Evolutionary conservation across 2,888 invertebrate genomes (phyloP).

Genomic region (Platycheirus albimanus): DNA sequence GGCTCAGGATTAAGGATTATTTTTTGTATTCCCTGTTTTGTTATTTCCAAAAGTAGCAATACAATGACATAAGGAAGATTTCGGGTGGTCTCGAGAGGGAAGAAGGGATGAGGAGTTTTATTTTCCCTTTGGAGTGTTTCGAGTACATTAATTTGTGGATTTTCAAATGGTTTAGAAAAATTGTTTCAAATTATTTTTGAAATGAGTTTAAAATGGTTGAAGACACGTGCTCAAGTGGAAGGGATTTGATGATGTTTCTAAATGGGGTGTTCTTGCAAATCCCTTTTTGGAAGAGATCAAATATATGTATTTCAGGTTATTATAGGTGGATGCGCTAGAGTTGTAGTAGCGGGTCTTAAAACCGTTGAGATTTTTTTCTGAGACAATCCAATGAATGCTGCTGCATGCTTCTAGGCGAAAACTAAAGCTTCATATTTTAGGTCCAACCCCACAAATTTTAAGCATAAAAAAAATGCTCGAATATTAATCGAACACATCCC

Average conservation of each 20-base stretch:
- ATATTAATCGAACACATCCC: too few relatives aligned
- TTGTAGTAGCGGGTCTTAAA: too few relatives aligned
- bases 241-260: conserved; percentile 12
- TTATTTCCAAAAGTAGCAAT: neutral
- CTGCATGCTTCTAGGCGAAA: too few relatives aligned
- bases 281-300: too few relatives aligned
- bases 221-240: conserved; percentile 37
- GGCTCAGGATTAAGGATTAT: conserved; percentile 16
- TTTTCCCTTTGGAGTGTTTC: conserved; percentile 20
- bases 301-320: too few relatives aligned
- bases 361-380: too few relatives aligned
- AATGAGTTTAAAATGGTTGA: conserved; percentile 15
- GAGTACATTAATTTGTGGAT: conserved; percentile 80
- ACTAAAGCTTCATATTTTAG: too few relatives aligned
- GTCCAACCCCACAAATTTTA: too few relatives aligned
- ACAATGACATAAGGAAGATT: conserved; percentile 27
- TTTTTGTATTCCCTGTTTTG: too few relatives aligned
- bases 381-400: too few relatives aligned
- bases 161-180: conserved; percentile 80
- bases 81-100: neutral
- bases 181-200: conserved; percentile 62
- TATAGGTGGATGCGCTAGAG: too few relatives aligned
- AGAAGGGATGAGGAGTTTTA: conserved; percentile 15
- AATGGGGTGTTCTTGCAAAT: neutral
- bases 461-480: too few relatives aligned